phyloP scores from a whole-genome alignment of 2,888 invertebrate genomes.

The Drosophila koepferae region DNA sequence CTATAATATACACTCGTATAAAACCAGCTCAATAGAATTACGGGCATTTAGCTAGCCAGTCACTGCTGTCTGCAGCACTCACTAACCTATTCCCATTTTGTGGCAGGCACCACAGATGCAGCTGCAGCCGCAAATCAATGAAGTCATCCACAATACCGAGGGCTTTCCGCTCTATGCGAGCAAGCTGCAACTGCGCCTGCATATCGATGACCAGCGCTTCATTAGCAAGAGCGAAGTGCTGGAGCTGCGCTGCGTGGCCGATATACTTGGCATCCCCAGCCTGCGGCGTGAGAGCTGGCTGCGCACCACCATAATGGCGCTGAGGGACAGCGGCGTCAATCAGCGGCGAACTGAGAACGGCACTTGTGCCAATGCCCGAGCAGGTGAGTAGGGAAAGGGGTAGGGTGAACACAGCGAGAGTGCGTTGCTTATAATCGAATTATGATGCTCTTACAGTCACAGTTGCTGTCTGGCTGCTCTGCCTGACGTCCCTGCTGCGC shows the following conservation, averaged over 20 bases:
- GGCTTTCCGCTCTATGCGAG: slow-evolving; percentile 83
- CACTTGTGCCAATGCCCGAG: slow-evolving; percentile 49
- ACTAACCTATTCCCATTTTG: slow-evolving; percentile 9
- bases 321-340: slow-evolving; percentile 83
- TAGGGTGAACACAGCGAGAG: background rate
- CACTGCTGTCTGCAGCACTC: background rate
- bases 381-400: slow-evolving; percentile 48
- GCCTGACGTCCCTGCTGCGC: slow-evolving; percentile 54
- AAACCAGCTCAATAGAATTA: no score
- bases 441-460: slow-evolving; percentile 47
- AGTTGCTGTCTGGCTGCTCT: slow-evolving; percentile 61
- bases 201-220: slow-evolving; percentile 84
- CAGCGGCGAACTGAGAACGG: slow-evolving; percentile 83
- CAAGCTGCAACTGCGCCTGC: slow-evolving; percentile 84
- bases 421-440: background rate
- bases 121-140: slow-evolving; percentile 84
- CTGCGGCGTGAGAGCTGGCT: slow-evolving; percentile 80
- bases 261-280: slow-evolving; percentile 81
- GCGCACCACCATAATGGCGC: slow-evolving; percentile 82
- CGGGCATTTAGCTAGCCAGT: background rate
- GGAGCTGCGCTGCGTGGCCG: slow-evolving; percentile 83
- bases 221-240: slow-evolving; percentile 83
- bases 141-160: slow-evolving; percentile 83
- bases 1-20: no score
- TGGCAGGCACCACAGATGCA: slow-evolving; percentile 81